Evolutionary conservation across 2,888 invertebrate species (phyloP).

Genomic region (Caenorhabditis zanzibari): DNA sequence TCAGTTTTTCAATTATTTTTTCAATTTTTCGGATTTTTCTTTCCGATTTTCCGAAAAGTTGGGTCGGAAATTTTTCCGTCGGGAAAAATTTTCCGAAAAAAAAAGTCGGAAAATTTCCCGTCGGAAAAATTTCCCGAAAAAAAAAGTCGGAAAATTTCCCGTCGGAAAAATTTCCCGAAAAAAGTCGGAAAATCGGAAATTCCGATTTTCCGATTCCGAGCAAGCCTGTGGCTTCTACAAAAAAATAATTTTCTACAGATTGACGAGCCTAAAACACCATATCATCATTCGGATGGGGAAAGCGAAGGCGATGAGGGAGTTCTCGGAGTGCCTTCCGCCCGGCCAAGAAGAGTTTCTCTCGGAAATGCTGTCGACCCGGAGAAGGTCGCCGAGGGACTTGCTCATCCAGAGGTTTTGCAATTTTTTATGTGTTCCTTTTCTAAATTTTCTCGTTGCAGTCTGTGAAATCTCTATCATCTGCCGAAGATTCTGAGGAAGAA

Average conservation of each 20-base stretch:
- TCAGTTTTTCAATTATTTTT: too few species aligned
- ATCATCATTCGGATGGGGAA: slow-evolving; percentile 86
- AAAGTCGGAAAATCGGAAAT: too few species aligned
- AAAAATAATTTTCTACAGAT: slow-evolving; percentile 74
- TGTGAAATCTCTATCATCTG: slow-evolving; percentile 56
- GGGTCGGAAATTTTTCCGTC: too few species aligned
- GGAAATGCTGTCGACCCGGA: slow-evolving; percentile 80
- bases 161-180: too few species aligned
- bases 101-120: too few species aligned
- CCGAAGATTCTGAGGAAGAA: slow-evolving; percentile 76
- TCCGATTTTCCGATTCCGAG: too few species aligned
- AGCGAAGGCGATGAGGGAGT: slow-evolving; percentile 84
- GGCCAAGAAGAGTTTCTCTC: slow-evolving; percentile 78
- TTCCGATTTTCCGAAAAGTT: too few species aligned
- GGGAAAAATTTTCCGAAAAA: too few species aligned
- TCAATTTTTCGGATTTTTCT: too few species aligned
- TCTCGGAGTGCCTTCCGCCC: slow-evolving; percentile 48
- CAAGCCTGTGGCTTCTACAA: too few species aligned
- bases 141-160: too few species aligned
- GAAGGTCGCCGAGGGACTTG: slow-evolving; percentile 70
- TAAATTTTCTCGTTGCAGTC: slow-evolving; percentile 3
- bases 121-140: too few species aligned
- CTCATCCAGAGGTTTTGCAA: slow-evolving; percentile 40
- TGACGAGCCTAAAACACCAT: slow-evolving; percentile 98
- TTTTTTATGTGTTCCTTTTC: not conserved